Conservation (phyloP, 2,797 vertebrate species). For the Otus scops region DNA sequence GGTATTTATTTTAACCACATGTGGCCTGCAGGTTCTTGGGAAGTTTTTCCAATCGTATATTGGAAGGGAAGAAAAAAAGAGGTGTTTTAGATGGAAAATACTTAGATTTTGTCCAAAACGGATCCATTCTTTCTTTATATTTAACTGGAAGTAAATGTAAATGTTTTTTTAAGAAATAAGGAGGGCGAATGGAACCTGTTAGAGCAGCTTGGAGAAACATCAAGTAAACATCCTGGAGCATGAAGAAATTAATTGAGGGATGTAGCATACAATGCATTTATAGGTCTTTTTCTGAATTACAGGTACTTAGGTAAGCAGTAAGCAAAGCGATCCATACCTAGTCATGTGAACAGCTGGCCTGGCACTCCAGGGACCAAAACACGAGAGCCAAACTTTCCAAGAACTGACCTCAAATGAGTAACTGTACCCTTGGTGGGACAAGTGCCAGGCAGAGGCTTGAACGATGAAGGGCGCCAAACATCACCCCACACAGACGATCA, state of each 20-base stretch:
- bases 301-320: background rate
- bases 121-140: background rate
- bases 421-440: background rate
- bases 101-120: background rate
- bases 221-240: background rate
- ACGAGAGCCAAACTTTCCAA: background rate
- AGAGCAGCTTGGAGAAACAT: background rate
- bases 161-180: background rate
- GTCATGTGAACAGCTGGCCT: background rate
- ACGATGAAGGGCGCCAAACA: background rate
- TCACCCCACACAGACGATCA: fast-evolving
- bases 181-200: fast-evolving
- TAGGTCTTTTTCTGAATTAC: background rate
- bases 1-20: background rate
- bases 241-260: background rate
- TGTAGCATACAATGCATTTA: fast-evolving
- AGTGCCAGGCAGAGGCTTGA: background rate
- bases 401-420: fast-evolving
- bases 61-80: fast-evolving
- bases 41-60: background rate
- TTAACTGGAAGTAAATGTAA: background rate
- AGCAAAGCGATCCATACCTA: background rate
- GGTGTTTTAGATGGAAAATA: background rate
- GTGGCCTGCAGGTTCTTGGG: background rate
- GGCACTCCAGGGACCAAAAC: background rate